Evolutionary conservation across 2,113 vertebrate genomes (phyloP).

Genomic region (Atrichornis clamosus): DNA sequence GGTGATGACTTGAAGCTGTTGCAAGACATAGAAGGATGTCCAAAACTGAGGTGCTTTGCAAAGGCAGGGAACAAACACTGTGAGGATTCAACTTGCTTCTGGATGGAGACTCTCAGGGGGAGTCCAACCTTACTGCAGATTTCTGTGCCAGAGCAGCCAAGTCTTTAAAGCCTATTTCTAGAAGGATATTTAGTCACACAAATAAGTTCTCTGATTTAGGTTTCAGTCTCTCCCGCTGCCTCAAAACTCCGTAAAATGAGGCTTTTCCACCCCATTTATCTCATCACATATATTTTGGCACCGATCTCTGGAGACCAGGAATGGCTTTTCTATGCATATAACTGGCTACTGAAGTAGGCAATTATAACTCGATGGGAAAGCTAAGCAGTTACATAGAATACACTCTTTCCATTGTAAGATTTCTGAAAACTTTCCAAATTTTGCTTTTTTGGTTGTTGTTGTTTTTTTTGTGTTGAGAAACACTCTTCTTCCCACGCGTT

Average conservation of each 20-base stretch:
- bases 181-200: not conserved
- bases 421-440: slow-evolving; percentile 28
- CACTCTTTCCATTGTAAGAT: slow-evolving; percentile 20
- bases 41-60: not conserved
- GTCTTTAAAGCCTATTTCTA: not conserved
- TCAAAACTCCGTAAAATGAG: not conserved
- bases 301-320: not conserved
- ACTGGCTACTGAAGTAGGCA: slow-evolving; percentile 17
- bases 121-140: not conserved
- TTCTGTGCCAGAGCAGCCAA: not conserved
- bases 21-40: not conserved
- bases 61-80: not conserved
- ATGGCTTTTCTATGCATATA: not conserved
- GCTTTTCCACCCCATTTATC: slow-evolving; percentile 25
- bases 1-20: not conserved
- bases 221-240: not conserved
- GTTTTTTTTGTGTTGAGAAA: not conserved
- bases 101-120: not conserved
- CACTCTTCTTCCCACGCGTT: not conserved
- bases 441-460: not conserved
- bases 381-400: not conserved
- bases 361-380: not conserved
- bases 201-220: not conserved
- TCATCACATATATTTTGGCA: not conserved
- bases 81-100: not conserved